Conservation (phyloP, 2,888 invertebrate species). For the Drosophila greeni region DNA sequence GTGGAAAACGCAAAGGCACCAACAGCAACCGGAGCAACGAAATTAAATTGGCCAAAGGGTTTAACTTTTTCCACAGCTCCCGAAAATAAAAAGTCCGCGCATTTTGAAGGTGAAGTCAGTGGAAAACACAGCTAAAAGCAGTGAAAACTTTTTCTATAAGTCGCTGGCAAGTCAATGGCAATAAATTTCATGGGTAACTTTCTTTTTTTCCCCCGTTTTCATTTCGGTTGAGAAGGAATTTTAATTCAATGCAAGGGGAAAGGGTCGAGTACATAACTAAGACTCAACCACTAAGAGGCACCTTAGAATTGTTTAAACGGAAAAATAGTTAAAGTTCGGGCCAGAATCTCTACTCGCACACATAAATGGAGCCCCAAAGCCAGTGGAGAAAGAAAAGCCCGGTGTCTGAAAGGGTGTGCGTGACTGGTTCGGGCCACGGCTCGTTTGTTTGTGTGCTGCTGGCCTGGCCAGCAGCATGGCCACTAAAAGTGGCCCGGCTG, state of each 20-base stretch:
- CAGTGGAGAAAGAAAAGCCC: slow-evolving; percentile 36
- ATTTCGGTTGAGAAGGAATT: slow-evolving; percentile 22
- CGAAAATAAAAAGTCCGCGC: slow-evolving; percentile 6
- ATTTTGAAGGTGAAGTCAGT: slow-evolving; percentile 29
- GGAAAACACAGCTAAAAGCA: slow-evolving; percentile 43
- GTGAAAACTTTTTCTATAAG: slow-evolving; percentile 52
- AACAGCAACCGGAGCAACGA: slow-evolving; percentile 33
- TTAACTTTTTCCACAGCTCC: slow-evolving; percentile 35
- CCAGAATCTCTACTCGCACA: slow-evolving; percentile 45
- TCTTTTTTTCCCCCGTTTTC: slow-evolving; percentile 20
- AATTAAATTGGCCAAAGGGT: slow-evolving; percentile 63
- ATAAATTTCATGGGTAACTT: slow-evolving; percentile 62
- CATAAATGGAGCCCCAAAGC: slow-evolving; percentile 66
- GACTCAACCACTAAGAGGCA: slow-evolving; percentile 43
- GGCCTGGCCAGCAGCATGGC: slow-evolving; percentile 33
- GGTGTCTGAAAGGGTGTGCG: neutral
- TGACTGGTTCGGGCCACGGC: slow-evolving; percentile 5
- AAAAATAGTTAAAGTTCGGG: slow-evolving; percentile 50
- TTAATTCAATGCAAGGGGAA: slow-evolving; percentile 37
- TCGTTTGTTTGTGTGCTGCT: slow-evolving; percentile 12
- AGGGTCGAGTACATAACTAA: slow-evolving; percentile 48
- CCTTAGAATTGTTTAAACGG: slow-evolving; percentile 60
- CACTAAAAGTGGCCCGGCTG: slow-evolving; percentile 54
- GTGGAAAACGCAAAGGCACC: slow-evolving; percentile 56
- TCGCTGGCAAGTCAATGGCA: slow-evolving; percentile 50